These are phyloP conservation scores for Synaphobranchus kaupii DNA, from an alignment of 2,797 vertebrate species.

Conservation along the genomic window DNA sequence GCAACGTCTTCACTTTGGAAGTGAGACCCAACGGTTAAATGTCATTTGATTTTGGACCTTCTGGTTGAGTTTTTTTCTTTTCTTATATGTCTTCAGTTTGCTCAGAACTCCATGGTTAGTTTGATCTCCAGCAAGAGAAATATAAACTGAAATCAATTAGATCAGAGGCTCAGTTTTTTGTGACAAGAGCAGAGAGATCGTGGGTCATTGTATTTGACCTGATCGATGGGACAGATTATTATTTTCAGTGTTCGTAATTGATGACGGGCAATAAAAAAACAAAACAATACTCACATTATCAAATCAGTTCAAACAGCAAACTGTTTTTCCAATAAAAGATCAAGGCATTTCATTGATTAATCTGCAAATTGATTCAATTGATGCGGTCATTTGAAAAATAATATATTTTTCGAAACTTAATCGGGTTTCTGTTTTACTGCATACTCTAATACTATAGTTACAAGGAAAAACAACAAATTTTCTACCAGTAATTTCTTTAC, in stretches of 20 bases:
- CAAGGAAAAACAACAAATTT: background rate
- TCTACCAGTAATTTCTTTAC: background rate
- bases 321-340: background rate
- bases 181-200: too few relatives aligned
- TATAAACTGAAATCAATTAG: background rate
- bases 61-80: background rate
- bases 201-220: slow-evolving; percentile 22
- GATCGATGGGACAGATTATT: slow-evolving; percentile 19
- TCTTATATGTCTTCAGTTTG: background rate
- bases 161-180: too few relatives aligned
- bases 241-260: background rate
- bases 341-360: background rate
- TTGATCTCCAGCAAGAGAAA: background rate
- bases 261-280: background rate
- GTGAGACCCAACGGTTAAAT: background rate
- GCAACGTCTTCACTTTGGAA: background rate
- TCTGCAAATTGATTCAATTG: background rate
- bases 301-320: background rate
- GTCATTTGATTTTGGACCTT: background rate
- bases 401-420: background rate
- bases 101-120: background rate
- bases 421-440: background rate
- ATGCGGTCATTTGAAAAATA: background rate
- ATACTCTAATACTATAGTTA: background rate
- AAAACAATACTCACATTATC: background rate